phyloP scores from a whole-genome alignment of 53 echinoderm and acorn worm genomes.

The Echinarachnius parma region DNA sequence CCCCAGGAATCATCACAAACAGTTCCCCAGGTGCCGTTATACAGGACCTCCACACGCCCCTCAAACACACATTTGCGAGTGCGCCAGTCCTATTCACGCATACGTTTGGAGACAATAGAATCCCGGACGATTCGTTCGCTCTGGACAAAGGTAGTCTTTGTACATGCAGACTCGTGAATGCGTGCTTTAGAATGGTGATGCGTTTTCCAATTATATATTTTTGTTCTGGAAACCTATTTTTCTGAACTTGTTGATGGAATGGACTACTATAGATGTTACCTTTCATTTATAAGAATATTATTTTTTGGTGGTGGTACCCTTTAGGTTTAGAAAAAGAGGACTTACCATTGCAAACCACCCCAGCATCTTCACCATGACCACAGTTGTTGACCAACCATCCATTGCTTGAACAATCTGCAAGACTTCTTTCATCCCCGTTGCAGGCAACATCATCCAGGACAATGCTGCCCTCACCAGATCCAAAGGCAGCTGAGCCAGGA shows the following conservation, averaged over 20 bases:
- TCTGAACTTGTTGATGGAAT: too few relatives aligned
- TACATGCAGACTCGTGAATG: too few relatives aligned
- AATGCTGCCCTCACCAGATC: background rate
- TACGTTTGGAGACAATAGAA: too few relatives aligned
- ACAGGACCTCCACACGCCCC: conserved; percentile 26
- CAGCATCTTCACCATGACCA: conserved; percentile 40
- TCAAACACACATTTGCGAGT: background rate
- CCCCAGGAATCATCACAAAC: conserved; percentile 49
- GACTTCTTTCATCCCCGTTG: conserved; percentile 14
- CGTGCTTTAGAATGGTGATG: too few relatives aligned
- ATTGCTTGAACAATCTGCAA: conserved; percentile 5
- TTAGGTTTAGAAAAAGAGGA: background rate
- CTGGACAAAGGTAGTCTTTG: too few relatives aligned
- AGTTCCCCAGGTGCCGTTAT: conserved; percentile 32
- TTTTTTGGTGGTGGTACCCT: too few relatives aligned
- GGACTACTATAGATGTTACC: too few relatives aligned
- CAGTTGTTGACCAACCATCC: conserved; percentile 7
- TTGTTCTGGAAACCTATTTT: too few relatives aligned
- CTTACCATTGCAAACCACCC: conserved; percentile 20
- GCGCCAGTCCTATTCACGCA: too few relatives aligned
- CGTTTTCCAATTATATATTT: too few relatives aligned
- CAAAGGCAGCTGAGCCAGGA: background rate
- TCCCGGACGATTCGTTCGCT: too few relatives aligned
- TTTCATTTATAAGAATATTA: too few relatives aligned
- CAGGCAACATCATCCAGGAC: conserved; percentile 32